Conservation (phyloP, 1,140 invertebrate species). For the Lutraria rhynchaena region DNA sequence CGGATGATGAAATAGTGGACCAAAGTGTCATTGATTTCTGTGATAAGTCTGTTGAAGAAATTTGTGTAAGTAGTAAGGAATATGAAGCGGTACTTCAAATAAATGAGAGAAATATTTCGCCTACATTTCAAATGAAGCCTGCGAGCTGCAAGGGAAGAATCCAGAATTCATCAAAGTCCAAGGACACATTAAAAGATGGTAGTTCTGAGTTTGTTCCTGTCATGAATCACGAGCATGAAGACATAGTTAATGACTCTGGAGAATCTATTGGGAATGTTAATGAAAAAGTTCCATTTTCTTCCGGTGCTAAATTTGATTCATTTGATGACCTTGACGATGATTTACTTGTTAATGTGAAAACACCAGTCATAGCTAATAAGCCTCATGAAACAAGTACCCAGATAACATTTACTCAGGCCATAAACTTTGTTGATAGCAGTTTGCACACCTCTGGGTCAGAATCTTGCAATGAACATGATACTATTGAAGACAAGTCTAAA, state of each 20-base stretch:
- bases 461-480: neutral
- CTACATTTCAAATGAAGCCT: too few species aligned
- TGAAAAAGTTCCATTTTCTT: neutral
- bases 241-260: too few species aligned
- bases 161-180: too few species aligned
- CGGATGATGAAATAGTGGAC: neutral
- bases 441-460: neutral
- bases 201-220: too few species aligned
- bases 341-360: slow-evolving; percentile 12
- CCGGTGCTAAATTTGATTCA: neutral
- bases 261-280: neutral
- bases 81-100: too few species aligned
- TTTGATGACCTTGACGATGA: slow-evolving; percentile 43
- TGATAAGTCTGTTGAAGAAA: neutral
- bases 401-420: slow-evolving; percentile 58
- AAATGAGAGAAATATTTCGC: too few species aligned
- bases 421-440: slow-evolving; percentile 42
- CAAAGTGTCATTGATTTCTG: neutral
- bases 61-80: too few species aligned
- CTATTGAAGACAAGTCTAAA: too few species aligned
- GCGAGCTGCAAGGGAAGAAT: too few species aligned
- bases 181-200: too few species aligned
- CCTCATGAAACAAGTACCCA: slow-evolving; percentile 16
- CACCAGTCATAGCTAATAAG: neutral
- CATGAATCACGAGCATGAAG: too few species aligned